Percentiles rank a stretch among this genome's conserved stretches.
These are phyloP conservation scores for Oreochromis niloticus DNA, from an alignment of 2,113 vertebrate genomes.

Conservation along the genomic window DNA sequence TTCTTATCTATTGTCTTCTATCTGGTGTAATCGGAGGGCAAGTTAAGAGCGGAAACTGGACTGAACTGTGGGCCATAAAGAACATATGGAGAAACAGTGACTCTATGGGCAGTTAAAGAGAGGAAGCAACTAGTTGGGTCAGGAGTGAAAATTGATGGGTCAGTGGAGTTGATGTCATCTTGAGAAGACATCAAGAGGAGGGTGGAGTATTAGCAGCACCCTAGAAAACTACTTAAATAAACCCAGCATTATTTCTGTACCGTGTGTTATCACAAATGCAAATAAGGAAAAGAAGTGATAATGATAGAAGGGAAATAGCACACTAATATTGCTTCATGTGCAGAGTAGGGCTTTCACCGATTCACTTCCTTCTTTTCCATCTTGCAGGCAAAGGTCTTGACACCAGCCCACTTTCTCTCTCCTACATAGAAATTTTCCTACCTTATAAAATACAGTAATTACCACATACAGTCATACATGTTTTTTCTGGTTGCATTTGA, in stretches of 20 bases:
- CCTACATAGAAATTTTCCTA: constrained; percentile 13
- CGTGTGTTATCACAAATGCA: neutral
- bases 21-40: constrained; percentile 1
- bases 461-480: neutral
- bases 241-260: neutral
- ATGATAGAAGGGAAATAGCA: neutral
- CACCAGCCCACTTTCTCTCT: constrained; percentile 22
- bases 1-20: neutral
- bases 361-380: constrained; percentile 26
- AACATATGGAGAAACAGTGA: constrained; percentile 42
- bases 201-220: constrained; percentile 7
- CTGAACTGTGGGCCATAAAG: constrained; percentile 35
- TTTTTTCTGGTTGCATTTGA: neutral
- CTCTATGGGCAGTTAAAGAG: constrained; percentile 41
- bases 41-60: constrained; percentile 26
- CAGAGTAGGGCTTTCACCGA: neutral
- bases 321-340: neutral
- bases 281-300: neutral
- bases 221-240: neutral
- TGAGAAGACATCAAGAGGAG: constrained; percentile 57
- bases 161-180: constrained; percentile 44
- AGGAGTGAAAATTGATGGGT: constrained; percentile 42
- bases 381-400: constrained; percentile 20
- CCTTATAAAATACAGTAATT: neutral
- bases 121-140: constrained; percentile 26